phyloP scores from a whole-genome alignment of 2,888 invertebrate species.

The Drosophila infuscata region DNA sequence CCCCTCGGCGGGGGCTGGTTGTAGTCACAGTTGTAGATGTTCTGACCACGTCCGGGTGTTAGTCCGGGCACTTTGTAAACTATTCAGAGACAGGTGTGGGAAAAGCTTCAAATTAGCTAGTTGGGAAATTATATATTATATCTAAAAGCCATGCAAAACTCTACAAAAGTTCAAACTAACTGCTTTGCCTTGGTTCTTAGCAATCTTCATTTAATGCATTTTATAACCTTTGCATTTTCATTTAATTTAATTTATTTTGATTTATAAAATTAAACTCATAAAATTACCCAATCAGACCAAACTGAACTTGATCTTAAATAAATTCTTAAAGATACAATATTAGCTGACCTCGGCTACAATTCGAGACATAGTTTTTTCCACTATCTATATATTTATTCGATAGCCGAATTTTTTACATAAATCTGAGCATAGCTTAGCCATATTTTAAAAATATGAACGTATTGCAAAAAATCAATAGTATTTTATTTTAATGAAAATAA shows the following conservation, averaged over 20 bases:
- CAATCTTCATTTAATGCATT: no score
- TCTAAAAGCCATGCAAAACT: no score
- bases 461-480: slow-evolving; percentile 37
- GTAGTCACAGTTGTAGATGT: slow-evolving; percentile 91
- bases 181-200: neutral
- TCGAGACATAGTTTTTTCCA: neutral
- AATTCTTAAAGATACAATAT: neutral
- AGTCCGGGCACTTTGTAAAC: slow-evolving; percentile 91
- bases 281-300: neutral
- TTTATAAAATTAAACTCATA: neutral
- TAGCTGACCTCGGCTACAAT: slow-evolving; percentile 19
- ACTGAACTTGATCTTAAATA: neutral
- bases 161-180: neutral
- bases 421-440: slow-evolving; percentile 13
- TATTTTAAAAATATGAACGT: slow-evolving; percentile 8
- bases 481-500: slow-evolving; percentile 49
- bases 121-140: neutral
- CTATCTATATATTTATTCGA: slow-evolving; percentile 21
- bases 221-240: no score
- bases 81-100: slow-evolving; percentile 78
- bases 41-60: slow-evolving; percentile 90
- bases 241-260: neutral
- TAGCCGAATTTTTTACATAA: slow-evolving; percentile 13
- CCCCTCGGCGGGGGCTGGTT: slow-evolving; percentile 89
- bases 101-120: neutral